Evolutionary conservation across 2,113 vertebrate genomes (phyloP), one percentile per base, ranked within the genome.

Genomic region (Hydropotes inermis): DNA sequence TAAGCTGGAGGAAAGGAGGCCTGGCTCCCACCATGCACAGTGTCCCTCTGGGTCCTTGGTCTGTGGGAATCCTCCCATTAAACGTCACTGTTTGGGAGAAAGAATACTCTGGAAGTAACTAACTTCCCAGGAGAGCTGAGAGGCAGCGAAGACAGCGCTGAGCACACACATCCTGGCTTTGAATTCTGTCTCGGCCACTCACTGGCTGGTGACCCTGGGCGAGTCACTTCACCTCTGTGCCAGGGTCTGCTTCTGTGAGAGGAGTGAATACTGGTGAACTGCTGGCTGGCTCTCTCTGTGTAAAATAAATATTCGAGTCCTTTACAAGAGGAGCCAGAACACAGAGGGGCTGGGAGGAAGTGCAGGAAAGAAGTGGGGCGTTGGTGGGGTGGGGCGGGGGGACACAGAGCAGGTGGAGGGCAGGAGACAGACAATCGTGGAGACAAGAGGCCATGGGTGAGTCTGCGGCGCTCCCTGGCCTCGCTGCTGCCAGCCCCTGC

Each of bases 381-480:
- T 78, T n/a, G 39, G 43, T 2, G n/a, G 19, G 67, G 19, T 21
- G 17, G 67, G 67, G 33, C 8, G 0, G n/a, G 19, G 19, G n/a
- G 27, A 33, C 3, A n/a, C 27, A 0, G 6, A 19, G 33, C 10
- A 7, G 1, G 2, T 13, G 9, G 55, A 23, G 15, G 39, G 50
- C 14, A 25, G 45, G n/a, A 45, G 30, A 28, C 39, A 17, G 58
- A 16, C 3, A 45, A 1, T 10, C 28, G 3, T 15, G 11, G 74
- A 23, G 14, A 13, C 0, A 0, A 3, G 15, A 43, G 28, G 33
- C 52, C 33, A 1, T 28, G 25, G 15, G 64, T 13, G 33, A 47
- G 39, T 60, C 91, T 28, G 7, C 6, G 16, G 54, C 6, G 16
- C 54, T 23, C 45, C 67, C 16, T 3, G 92, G 33, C 16, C 2